Evolutionary conservation across 1,140 invertebrate species (phyloP).

Genomic region (Drosophila sechellia): DNA sequence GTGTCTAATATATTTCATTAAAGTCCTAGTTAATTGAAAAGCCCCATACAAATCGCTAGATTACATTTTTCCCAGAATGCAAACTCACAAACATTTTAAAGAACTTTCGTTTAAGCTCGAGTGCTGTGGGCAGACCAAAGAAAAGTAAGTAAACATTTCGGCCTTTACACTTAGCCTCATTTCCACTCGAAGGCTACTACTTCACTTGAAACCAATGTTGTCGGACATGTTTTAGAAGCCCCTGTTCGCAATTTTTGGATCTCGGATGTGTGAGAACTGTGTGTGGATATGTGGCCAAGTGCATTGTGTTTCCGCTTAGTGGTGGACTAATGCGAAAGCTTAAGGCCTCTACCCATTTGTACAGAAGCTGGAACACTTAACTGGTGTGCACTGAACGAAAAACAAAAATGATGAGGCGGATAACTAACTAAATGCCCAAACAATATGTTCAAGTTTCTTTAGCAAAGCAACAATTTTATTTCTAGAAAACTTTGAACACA

Average conservation of each 20-base stretch:
- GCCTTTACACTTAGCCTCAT: neutral
- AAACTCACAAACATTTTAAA: neutral
- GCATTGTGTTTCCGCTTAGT: slow-evolving; percentile 56
- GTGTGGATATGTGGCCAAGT: slow-evolving; percentile 28
- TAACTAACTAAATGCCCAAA: too few species aligned
- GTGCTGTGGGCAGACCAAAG: slow-evolving; percentile 4
- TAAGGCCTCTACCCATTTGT: slow-evolving; percentile 11
- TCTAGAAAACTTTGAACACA: too few species aligned
- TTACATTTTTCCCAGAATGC: neutral
- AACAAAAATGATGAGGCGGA: too few species aligned
- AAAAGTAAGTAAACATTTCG: slow-evolving; percentile 29
- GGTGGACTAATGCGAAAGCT: slow-evolving; percentile 65
- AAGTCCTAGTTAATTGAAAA: neutral
- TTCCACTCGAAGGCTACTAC: slow-evolving; percentile 8
- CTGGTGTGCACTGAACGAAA: slow-evolving; percentile 13
- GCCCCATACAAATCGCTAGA: neutral
- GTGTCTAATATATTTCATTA: neutral
- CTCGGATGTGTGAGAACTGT: slow-evolving; percentile 5
- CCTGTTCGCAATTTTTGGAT: slow-evolving; percentile 20
- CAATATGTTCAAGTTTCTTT: too few species aligned
- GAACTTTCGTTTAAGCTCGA: slow-evolving; percentile 1
- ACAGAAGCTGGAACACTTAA: slow-evolving; percentile 13
- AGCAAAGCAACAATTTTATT: too few species aligned
- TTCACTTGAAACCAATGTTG: slow-evolving; percentile 11
- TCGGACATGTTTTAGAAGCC: slow-evolving; percentile 40